A percentile compares a stretch with the other conserved stretches of the same genome.
Evolutionary conservation across 2,888 invertebrate genomes (phyloP).

Genomic region (Catocala sponsa): DNA sequence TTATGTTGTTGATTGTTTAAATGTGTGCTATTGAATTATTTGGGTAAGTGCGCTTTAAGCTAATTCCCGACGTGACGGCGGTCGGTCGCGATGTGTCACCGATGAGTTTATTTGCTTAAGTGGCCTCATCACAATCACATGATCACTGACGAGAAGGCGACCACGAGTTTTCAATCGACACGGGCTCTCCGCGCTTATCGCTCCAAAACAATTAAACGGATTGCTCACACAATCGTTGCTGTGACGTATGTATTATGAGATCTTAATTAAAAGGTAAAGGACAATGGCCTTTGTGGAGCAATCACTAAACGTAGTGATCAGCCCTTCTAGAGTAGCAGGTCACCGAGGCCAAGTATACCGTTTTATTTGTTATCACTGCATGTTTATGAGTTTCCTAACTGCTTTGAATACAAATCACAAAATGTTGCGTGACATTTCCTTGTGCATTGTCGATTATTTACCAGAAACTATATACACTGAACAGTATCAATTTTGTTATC

Average conservation of each 20-base stretch:
- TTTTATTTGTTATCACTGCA: slow-evolving; percentile 38
- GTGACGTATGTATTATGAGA: slow-evolving; percentile 64
- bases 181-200: slow-evolving; percentile 65
- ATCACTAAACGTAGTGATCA: slow-evolving; percentile 22
- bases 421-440: slow-evolving; percentile 24
- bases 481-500: background rate
- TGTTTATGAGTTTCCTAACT: slow-evolving; percentile 38
- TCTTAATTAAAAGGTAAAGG: slow-evolving; percentile 69
- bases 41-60: slow-evolving; percentile 65
- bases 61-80: slow-evolving; percentile 65
- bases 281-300: slow-evolving; percentile 61
- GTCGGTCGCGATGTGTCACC: slow-evolving; percentile 56
- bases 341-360: slow-evolving; percentile 32
- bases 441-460: slow-evolving; percentile 24
- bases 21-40: slow-evolving; percentile 28
- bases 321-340: slow-evolving; percentile 29
- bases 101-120: slow-evolving; percentile 83
- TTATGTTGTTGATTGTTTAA: slow-evolving; percentile 12
- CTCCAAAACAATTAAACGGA: slow-evolving; percentile 66
- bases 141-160: slow-evolving; percentile 78
- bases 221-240: slow-evolving; percentile 65
- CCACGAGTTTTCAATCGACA: slow-evolving; percentile 81
- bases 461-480: too few species aligned
- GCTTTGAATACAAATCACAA: slow-evolving; percentile 44
- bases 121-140: slow-evolving; percentile 85